phyloP scores from a whole-genome alignment of 2,113 vertebrate genomes.

The Hemicordylus capensis region DNA sequence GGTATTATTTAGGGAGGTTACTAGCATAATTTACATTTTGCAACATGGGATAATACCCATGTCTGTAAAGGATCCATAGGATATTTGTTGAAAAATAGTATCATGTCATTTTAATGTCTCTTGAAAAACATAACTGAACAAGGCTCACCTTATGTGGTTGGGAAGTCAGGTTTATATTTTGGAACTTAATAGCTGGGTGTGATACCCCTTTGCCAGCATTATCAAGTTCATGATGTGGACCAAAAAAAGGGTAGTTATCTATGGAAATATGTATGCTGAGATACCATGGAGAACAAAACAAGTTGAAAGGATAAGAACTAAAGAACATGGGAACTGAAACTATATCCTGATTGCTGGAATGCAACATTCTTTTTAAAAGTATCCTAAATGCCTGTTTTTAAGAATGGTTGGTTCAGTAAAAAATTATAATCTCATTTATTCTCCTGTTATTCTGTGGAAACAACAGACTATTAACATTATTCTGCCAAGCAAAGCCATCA shows the following conservation, averaged over 20 bases:
- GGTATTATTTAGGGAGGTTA: not conserved
- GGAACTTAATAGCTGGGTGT: not conserved
- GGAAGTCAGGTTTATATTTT: not conserved
- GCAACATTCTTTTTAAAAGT: not conserved
- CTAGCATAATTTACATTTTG: conserved; percentile 37
- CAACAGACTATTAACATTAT: too few species aligned
- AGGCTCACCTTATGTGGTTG: not conserved
- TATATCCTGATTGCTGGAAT: not conserved
- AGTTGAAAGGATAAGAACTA: not conserved
- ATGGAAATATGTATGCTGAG: not conserved
- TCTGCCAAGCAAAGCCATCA: not conserved
- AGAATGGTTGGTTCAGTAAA: not conserved
- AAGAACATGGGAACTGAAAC: not conserved
- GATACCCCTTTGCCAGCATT: too few species aligned
- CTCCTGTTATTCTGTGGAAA: too few species aligned
- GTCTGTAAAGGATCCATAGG: not conserved
- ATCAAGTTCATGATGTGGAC: not conserved
- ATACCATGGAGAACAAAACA: not conserved
- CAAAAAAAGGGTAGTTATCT: not conserved
- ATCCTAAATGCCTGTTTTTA: not conserved
- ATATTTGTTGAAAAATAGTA: conserved; percentile 12
- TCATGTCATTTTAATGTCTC: not conserved
- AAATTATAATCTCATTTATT: not conserved
- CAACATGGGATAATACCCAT: conserved; percentile 39
- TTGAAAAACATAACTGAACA: not conserved